Evolutionary conservation across 53 echinoderm and acorn worm species (phyloP), one percentile per base, ranked within the genome.

Genomic region (Holothuria scabra): DNA sequence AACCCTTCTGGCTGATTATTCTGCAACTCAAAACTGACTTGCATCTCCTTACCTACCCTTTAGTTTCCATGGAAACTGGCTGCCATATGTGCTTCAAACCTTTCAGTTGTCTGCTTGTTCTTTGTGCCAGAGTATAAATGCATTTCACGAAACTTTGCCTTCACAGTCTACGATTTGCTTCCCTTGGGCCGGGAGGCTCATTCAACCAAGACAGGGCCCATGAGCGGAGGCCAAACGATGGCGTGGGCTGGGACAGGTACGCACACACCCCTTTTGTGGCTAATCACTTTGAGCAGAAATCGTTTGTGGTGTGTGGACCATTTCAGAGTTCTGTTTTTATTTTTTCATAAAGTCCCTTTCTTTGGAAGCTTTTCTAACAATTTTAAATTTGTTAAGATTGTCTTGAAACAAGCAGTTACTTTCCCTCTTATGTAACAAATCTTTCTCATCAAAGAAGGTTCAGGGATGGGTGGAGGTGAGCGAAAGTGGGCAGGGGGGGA

Each of bases 141-240:
- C 72, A 46, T 46, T 72, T 72, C 48, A 72, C 48, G 72, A 72
- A 48, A 72, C 72, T 72, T 72, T 72, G 72, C 72, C 72, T 72
- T 48, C 72, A 72, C 72, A 72, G 72, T 72, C 24, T 48, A 49
- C 44, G 72, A 49, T 72, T 72, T 72, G 72, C 72, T 48, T 72
- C 72, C 72, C 72, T 72, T 48, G 72, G 72, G 72, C 72, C 72
- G 48, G 72, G 72, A 49, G 72, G 72, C 72, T 72, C 72, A 72
- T 72, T 72, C 72, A 72, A 72, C 72, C 72, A 72, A 44, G 72
- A 72, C 72, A 41, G 72, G 72, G 49, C 72, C 72, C 72, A 72
- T 44, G 72, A 72, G 49, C 44, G 72, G 46, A 48, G 72, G 46
- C 72, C 72, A 72, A 72, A 38, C 37, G 72, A 72, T 44, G 72